phyloP scores from a whole-genome alignment of 2,797 vertebrate species.

The Cryptoblepharus egeriae region DNA sequence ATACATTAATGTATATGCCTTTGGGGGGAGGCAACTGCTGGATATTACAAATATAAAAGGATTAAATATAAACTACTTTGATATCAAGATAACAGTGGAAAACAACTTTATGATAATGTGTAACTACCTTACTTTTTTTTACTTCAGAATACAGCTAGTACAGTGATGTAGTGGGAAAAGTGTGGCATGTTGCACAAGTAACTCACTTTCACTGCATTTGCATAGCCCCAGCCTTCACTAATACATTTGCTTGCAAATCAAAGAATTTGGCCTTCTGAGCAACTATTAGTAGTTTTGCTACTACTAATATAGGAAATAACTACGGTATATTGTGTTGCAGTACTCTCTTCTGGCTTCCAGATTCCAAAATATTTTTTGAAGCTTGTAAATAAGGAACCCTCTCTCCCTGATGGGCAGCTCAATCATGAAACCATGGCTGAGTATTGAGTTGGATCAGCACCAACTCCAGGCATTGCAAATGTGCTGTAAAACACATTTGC shows the following conservation, averaged over 20 bases:
- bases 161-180: not conserved
- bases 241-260: not conserved
- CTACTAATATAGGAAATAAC: not conserved
- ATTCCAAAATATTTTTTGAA: not conserved
- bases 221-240: not conserved
- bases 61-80: slow-evolving; percentile 48
- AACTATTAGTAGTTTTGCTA: not conserved
- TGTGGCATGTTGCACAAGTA: not conserved
- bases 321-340: not conserved
- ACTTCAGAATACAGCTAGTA: not conserved
- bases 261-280: not conserved
- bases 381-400: not conserved
- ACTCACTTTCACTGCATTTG: too few relatives aligned
- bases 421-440: too few relatives aligned
- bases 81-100: slow-evolving; percentile 51
- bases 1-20: slow-evolving; percentile 38
- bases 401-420: too few relatives aligned
- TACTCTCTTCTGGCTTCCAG: not conserved
- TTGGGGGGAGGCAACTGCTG: too few relatives aligned
- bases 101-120: slow-evolving; percentile 43
- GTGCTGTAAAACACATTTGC: too few relatives aligned
- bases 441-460: too few relatives aligned
- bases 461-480: too few relatives aligned
- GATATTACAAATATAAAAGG: slow-evolving; percentile 63
- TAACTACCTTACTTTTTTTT: slow-evolving; percentile 34